Evolutionary conservation across 2,888 invertebrate genomes (phyloP).

Genomic region (Torymus texanus): DNA sequence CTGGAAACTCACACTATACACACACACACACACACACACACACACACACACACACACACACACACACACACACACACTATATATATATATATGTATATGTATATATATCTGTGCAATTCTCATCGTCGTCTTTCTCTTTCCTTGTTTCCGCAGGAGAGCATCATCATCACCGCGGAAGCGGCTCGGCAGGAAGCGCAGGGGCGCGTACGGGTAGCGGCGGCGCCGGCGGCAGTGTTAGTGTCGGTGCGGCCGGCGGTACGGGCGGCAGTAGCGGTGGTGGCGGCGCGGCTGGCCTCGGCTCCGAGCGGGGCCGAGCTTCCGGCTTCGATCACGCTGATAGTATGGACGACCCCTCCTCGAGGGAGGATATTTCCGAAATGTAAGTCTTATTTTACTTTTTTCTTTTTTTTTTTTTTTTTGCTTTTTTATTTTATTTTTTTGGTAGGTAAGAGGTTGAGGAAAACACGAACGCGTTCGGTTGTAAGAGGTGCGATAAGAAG

Average conservation of each 20-base stretch:
- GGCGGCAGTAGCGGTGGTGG: too few relatives aligned
- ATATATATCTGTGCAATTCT: not conserved
- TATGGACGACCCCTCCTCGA: constrained; percentile 72
- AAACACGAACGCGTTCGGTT: too few relatives aligned
- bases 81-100: too few relatives aligned
- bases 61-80: too few relatives aligned
- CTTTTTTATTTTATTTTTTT: not conserved
- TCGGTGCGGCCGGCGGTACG: too few relatives aligned
- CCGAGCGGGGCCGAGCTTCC: constrained; percentile 71
- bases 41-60: too few relatives aligned
- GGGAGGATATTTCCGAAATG: constrained; percentile 74
- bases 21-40: too few relatives aligned
- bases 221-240: too few relatives aligned
- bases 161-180: constrained; percentile 66
- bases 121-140: not conserved
- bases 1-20: not conserved
- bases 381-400: constrained; percentile 60
- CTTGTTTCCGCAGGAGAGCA: constrained; percentile 69
- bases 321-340: constrained; percentile 71
- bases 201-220: not conserved
- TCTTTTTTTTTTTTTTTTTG: not conserved
- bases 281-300: constrained; percentile 55
- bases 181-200: constrained; percentile 69
- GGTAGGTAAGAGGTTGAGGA: too few relatives aligned
- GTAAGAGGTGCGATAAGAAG: too few relatives aligned